These are phyloP conservation scores for Lineus longissimus DNA, from an alignment of 1,140 invertebrate genomes.

Conservation along the genomic window DNA sequence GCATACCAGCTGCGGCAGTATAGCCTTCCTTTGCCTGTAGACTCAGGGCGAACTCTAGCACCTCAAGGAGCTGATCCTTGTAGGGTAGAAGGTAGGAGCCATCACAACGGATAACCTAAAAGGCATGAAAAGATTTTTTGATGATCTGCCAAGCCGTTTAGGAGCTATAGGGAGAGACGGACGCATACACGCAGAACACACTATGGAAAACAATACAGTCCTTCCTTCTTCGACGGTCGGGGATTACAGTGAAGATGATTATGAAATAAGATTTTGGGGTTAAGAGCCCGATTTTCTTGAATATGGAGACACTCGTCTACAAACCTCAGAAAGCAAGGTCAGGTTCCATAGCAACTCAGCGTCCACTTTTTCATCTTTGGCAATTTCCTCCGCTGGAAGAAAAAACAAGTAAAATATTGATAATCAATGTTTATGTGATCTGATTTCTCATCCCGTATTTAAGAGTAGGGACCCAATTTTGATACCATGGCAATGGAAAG, in stretches of 20 bases:
- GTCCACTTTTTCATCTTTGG: conserved; percentile 72
- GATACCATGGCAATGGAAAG: no score
- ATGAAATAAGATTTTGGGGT: no score
- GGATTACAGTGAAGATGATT: no score
- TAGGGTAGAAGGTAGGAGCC: conserved; percentile 63
- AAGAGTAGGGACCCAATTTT: no score
- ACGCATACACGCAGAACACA: conserved; percentile 20
- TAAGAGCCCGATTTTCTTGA: no score
- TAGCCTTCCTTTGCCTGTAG: conserved; percentile 64
- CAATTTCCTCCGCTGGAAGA: conserved; percentile 55
- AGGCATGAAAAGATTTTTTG: no score
- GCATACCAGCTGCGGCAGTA: conserved; percentile 56
- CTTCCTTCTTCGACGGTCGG: no score
- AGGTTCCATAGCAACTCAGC: conserved; percentile 76
- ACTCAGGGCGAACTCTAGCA: conserved; percentile 64
- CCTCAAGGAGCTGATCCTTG: conserved; percentile 59
- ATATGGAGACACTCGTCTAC: conserved; percentile 18
- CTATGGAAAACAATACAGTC: no score
- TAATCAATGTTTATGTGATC: background rate
- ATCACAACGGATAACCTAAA: conserved; percentile 60
- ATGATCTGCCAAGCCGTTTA: no score
- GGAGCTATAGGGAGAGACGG: conserved; percentile 18
- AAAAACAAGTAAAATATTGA: background rate
- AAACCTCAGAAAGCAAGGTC: conserved; percentile 68
- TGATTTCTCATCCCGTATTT: no score